Evolutionary conservation across 2,888 invertebrate species (phyloP).

Genomic region (Cyaniris semiargus): DNA sequence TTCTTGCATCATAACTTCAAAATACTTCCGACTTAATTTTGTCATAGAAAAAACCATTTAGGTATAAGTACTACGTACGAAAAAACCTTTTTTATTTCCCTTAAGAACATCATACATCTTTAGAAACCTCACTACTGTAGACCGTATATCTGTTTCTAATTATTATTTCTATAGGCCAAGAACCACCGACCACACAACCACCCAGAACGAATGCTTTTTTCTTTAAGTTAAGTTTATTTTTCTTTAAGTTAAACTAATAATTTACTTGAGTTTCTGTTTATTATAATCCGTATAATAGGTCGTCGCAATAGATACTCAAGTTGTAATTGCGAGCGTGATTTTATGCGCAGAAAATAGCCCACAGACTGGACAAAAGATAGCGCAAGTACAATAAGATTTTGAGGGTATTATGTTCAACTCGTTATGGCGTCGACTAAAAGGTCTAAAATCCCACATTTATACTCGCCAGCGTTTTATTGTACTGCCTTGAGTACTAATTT

Average conservation of each 20-base stretch:
- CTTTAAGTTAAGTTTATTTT: background rate
- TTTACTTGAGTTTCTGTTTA: background rate
- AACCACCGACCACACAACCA: too few relatives aligned
- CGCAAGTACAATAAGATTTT: conserved; percentile 12
- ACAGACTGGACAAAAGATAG: conserved; percentile 11
- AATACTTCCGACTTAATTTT: too few relatives aligned
- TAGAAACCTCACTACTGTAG: background rate
- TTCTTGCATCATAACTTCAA: background rate
- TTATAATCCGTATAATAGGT: background rate
- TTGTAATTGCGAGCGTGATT: background rate
- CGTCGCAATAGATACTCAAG: background rate
- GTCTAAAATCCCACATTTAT: conserved; percentile 30
- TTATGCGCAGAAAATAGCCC: background rate
- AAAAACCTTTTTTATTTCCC: too few relatives aligned
- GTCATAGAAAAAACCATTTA: too few relatives aligned
- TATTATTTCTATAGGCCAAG: too few relatives aligned
- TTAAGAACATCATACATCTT: too few relatives aligned
- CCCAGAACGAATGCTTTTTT: background rate
- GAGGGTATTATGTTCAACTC: conserved; percentile 26
- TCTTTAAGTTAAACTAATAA: background rate
- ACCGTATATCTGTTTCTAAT: background rate
- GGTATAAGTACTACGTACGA: too few relatives aligned
- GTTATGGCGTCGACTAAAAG: conserved; percentile 24
- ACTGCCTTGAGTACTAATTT: conserved; percentile 25
- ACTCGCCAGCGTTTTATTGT: conserved; percentile 24